Percentiles rank a stretch among this genome's conserved stretches.
These are phyloP conservation scores for Sebastiscus tertius DNA, from an alignment of 2,797 vertebrate species.

Conservation along the genomic window DNA sequence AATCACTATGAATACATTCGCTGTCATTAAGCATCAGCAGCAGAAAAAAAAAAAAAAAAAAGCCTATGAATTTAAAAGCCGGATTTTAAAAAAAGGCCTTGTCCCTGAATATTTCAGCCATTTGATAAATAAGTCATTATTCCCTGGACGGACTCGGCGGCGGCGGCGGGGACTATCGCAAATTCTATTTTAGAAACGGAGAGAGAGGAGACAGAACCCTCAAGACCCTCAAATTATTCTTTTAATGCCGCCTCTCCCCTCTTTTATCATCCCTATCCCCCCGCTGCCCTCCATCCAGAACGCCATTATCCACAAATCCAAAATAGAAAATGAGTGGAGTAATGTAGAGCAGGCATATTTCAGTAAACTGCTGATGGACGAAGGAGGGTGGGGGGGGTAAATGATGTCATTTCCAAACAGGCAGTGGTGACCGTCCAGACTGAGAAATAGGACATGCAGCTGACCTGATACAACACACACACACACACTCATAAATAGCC, in stretches of 20 bases:
- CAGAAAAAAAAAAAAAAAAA: slow-evolving; percentile 39
- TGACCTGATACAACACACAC: slow-evolving; percentile 35
- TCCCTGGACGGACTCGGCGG: slow-evolving; percentile 50
- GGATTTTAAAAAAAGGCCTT: slow-evolving; percentile 55
- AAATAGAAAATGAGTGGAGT: slow-evolving; percentile 53
- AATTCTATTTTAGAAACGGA: slow-evolving; percentile 63
- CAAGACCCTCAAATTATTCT: slow-evolving; percentile 60
- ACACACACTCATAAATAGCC: slow-evolving; percentile 39
- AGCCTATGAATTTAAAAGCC: slow-evolving; percentile 61
- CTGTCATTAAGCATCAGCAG: slow-evolving; percentile 65
- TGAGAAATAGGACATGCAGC: slow-evolving; percentile 55
- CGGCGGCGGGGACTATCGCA: slow-evolving; percentile 43
- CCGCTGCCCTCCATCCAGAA: slow-evolving; percentile 43
- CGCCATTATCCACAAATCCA: slow-evolving; percentile 59
- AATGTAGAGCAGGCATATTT: slow-evolving; percentile 54
- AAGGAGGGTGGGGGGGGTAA: neutral
- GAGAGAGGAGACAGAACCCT: slow-evolving; percentile 44
- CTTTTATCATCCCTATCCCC: slow-evolving; percentile 40
- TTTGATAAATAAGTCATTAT: slow-evolving; percentile 78
- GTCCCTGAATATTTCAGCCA: slow-evolving; percentile 72
- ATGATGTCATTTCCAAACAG: slow-evolving; percentile 69
- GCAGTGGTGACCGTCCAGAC: slow-evolving; percentile 47
- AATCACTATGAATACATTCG: slow-evolving; percentile 60
- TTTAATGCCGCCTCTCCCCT: slow-evolving; percentile 52
- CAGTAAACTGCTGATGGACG: slow-evolving; percentile 37